Evolutionary conservation across 2,888 invertebrate species (phyloP).

Genomic region (Xestia sexstrigata): DNA sequence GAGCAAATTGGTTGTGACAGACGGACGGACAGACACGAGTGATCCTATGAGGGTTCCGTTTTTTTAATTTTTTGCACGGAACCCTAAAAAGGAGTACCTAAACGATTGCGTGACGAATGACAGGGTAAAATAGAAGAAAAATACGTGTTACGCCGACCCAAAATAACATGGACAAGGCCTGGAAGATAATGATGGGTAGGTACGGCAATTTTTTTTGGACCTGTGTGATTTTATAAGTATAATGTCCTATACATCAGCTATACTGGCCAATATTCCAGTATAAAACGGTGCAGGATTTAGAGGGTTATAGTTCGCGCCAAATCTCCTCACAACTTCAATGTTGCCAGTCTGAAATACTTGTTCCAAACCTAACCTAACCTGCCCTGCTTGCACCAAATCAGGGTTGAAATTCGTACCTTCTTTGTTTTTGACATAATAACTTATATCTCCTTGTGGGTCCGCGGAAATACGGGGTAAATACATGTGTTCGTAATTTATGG

Average conservation of each 20-base stretch:
- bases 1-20: no score
- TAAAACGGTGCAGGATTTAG: slow-evolving; percentile 67
- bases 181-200: no score
- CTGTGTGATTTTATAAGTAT: background rate
- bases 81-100: no score
- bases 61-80: no score
- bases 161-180: no score
- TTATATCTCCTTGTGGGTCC: slow-evolving; percentile 78
- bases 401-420: slow-evolving; percentile 70
- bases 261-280: slow-evolving; percentile 54
- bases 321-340: slow-evolving; percentile 75
- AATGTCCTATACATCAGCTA: slow-evolving; percentile 62
- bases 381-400: slow-evolving; percentile 70
- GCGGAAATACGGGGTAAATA: slow-evolving; percentile 69
- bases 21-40: no score
- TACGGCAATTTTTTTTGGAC: background rate
- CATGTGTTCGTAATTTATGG: slow-evolving; percentile 66
- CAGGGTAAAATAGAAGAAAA: no score
- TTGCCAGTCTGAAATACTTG: slow-evolving; percentile 75
- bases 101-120: no score
- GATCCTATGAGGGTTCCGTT: no score
- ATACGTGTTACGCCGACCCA: no score
- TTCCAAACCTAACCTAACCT: slow-evolving; percentile 73
- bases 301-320: slow-evolving; percentile 81
- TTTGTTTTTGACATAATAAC: slow-evolving; percentile 80